A percentile compares a stretch with the other conserved stretches of the same genome.
These are phyloP conservation scores for Oryzias sinensis DNA, from an alignment of 2,797 vertebrate genomes.

Conservation along the genomic window DNA sequence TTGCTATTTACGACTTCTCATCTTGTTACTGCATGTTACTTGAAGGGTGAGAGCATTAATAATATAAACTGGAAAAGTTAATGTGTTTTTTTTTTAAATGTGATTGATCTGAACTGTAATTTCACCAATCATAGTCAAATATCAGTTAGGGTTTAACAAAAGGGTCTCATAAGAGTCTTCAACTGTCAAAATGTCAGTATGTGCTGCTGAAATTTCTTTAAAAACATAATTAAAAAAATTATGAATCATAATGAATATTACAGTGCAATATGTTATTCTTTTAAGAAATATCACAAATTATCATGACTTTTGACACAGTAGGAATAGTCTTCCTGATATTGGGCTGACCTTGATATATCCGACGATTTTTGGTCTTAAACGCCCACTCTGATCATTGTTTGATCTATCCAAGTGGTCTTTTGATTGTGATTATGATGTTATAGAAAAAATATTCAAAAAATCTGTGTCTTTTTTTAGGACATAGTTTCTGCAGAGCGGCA, in stretches of 20 bases:
- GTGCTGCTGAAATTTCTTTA: background rate
- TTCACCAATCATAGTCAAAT: constrained; percentile 13
- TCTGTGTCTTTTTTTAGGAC: too few species aligned
- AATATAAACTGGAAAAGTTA: constrained; percentile 20
- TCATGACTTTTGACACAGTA: too few species aligned
- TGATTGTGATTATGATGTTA: too few species aligned
- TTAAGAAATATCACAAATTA: too few species aligned
- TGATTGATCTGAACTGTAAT: constrained; percentile 10
- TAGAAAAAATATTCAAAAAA: too few species aligned
- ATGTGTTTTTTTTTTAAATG: constrained; percentile 2
- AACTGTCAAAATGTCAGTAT: background rate
- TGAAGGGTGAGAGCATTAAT: constrained; percentile 10
- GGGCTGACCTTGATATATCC: too few species aligned
- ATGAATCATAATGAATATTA: background rate
- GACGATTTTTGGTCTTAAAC: too few species aligned
- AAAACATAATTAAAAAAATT: background rate
- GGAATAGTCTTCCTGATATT: too few species aligned
- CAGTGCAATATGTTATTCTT: background rate
- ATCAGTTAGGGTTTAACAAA: constrained; percentile 2
- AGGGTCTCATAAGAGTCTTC: background rate
- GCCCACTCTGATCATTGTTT: too few species aligned
- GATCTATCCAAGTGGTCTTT: too few species aligned
- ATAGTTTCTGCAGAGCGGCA: too few species aligned
- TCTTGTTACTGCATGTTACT: constrained; percentile 12
- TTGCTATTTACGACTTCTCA: constrained; percentile 5